Percentiles rank a stretch among this genome's conserved stretches.
Conservation (phyloP, 2,888 invertebrate genomes). For the Ophion ventricosus region DNA sequence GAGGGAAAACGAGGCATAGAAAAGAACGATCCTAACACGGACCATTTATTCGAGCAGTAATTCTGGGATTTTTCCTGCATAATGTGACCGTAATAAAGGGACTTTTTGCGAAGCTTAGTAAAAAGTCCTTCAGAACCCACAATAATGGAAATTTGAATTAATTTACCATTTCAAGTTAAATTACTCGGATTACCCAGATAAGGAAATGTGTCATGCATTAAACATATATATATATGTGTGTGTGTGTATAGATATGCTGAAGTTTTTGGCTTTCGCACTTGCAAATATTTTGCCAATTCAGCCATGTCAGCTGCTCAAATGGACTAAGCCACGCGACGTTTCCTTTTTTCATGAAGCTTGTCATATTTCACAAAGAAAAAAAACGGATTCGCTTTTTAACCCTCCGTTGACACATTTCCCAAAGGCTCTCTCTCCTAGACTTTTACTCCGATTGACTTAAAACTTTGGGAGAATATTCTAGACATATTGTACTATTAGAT, state of each 20-base stretch:
- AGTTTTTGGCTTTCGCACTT: not conserved
- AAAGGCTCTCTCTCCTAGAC: too few species aligned
- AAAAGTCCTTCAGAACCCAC: not conserved
- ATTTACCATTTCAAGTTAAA: constrained; percentile 1
- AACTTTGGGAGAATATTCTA: too few species aligned
- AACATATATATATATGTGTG: not conserved
- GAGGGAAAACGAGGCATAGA: not conserved
- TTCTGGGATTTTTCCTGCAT: not conserved
- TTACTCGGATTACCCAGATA: not conserved
- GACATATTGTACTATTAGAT: too few species aligned
- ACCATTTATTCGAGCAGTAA: not conserved
- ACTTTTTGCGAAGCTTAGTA: not conserved
- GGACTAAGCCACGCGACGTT: not conserved
- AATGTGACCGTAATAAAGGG: not conserved
- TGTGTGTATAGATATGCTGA: too few species aligned
- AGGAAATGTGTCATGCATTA: not conserved
- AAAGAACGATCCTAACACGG: not conserved
- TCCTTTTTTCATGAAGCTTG: not conserved
- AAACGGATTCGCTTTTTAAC: too few species aligned
- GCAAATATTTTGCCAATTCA: not conserved
- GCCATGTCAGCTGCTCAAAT: not conserved
- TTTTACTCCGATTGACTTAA: too few species aligned
- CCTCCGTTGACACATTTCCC: too few species aligned
- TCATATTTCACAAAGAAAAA: not conserved
- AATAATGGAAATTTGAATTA: not conserved